A percentile compares a stretch with the other conserved stretches of the same genome.
phyloP scores from a whole-genome alignment of 2,888 invertebrate genomes.

The Serripes groenlandicus region DNA sequence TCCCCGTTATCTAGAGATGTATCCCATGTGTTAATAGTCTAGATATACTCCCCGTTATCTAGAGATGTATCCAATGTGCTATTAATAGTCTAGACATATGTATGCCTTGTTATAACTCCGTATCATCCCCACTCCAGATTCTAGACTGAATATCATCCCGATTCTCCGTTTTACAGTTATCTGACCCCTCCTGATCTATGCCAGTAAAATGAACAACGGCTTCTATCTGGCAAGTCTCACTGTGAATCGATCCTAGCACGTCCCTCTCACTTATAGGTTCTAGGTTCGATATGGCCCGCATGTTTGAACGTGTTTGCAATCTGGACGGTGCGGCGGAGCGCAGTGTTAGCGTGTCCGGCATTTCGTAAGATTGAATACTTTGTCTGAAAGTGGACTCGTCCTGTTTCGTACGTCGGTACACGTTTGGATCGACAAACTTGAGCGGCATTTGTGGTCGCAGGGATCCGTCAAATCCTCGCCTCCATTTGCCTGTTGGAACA shows the following conservation, averaged over 20 bases:
- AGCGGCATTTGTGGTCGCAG: slow-evolving; percentile 59
- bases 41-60: no score
- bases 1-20: no score
- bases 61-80: no score
- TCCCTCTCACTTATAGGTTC: slow-evolving; percentile 14
- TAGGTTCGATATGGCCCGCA: slow-evolving; percentile 7
- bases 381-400: slow-evolving; percentile 53
- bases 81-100: no score
- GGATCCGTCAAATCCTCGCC: slow-evolving; percentile 48
- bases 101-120: slow-evolving; percentile 4
- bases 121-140: slow-evolving; percentile 21
- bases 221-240: slow-evolving; percentile 1
- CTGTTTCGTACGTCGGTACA: slow-evolving; percentile 38
- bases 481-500: slow-evolving; percentile 55
- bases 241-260: neutral
- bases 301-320: slow-evolving; percentile 6
- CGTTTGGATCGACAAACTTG: slow-evolving; percentile 54
- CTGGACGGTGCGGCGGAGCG: slow-evolving; percentile 56
- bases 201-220: slow-evolving; percentile 23
- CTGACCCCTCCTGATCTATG: neutral
- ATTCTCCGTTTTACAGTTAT: neutral
- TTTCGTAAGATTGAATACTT: slow-evolving; percentile 60
- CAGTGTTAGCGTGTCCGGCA: slow-evolving; percentile 52
- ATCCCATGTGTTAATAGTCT: no score
- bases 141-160: slow-evolving; percentile 12